Evolutionary conservation across 2,797 vertebrate species (phyloP).

Genomic region (Anguilla marmorata): DNA sequence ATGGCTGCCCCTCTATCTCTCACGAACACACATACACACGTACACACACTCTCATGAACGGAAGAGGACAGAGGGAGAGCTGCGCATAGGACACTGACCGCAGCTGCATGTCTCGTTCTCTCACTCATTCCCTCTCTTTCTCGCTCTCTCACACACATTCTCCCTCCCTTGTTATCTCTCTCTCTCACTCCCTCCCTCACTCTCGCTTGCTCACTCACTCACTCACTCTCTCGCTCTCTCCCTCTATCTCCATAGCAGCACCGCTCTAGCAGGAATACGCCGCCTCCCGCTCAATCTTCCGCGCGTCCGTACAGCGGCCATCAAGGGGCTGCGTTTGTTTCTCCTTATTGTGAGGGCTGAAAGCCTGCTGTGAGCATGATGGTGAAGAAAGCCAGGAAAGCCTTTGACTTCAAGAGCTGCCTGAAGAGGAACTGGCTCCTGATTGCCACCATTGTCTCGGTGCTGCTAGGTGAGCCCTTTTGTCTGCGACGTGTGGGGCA

Average conservation of each 20-base stretch:
- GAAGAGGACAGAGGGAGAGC: background rate
- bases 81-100: constrained; percentile 48
- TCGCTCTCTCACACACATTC: background rate
- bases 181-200: background rate
- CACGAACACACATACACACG: constrained; percentile 20
- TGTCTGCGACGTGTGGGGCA: constrained; percentile 25
- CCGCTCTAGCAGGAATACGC: background rate
- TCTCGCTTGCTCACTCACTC: background rate
- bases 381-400: constrained; percentile 73
- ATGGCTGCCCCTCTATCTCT: constrained; percentile 7
- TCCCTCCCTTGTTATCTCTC: background rate
- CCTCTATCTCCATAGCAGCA: constrained; percentile 6
- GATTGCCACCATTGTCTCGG: constrained; percentile 82
- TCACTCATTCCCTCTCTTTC: background rate
- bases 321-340: constrained; percentile 32
- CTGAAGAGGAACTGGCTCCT: constrained; percentile 89
- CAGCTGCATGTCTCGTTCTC: constrained; percentile 51
- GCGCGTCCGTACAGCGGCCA: background rate
- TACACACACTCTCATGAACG: constrained; percentile 29
- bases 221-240: background rate
- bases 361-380: constrained; percentile 62
- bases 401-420: constrained; percentile 70
- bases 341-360: constrained; percentile 34
- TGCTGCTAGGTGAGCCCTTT: constrained; percentile 81
- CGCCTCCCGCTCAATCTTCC: background rate